Evolutionary conservation across 2,888 invertebrate genomes (phyloP).

Genomic region (Lycia hirtaria): DNA sequence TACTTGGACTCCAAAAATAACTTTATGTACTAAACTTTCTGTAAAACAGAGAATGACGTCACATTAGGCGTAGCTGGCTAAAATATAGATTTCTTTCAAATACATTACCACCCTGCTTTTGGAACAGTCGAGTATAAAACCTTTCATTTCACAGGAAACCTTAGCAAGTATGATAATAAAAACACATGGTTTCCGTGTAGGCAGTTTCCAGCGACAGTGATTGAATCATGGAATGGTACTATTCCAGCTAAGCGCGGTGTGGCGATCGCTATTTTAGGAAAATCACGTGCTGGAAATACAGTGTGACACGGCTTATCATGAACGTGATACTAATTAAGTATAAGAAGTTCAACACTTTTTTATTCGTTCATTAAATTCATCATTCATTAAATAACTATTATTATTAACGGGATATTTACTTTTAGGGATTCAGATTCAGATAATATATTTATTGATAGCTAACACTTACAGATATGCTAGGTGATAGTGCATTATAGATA

Average conservation of each 20-base stretch:
- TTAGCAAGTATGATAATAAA: not conserved
- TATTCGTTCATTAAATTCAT: not conserved
- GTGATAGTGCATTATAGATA: too few species aligned
- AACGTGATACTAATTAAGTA: not conserved
- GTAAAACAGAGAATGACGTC: too few species aligned
- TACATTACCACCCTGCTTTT: not conserved
- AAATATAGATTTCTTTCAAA: too few species aligned
- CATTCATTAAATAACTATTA: too few species aligned
- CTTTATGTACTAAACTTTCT: too few species aligned
- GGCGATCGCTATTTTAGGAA: conserved; percentile 14
- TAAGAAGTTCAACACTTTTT: not conserved
- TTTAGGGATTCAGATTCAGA: too few species aligned
- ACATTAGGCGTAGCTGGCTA: too few species aligned
- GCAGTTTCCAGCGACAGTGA: conserved; percentile 10
- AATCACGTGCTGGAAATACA: conserved; percentile 4
- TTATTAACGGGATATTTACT: too few species aligned
- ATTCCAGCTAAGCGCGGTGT: not conserved
- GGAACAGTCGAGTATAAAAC: not conserved
- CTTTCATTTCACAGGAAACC: not conserved
- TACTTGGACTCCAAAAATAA: too few species aligned
- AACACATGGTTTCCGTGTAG: not conserved
- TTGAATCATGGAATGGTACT: conserved; percentile 5
- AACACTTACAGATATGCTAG: too few species aligned
- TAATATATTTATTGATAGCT: too few species aligned
- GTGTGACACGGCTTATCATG: not conserved